phyloP scores from a whole-genome alignment of 2,888 invertebrate genomes.

The Erebia ligea region DNA sequence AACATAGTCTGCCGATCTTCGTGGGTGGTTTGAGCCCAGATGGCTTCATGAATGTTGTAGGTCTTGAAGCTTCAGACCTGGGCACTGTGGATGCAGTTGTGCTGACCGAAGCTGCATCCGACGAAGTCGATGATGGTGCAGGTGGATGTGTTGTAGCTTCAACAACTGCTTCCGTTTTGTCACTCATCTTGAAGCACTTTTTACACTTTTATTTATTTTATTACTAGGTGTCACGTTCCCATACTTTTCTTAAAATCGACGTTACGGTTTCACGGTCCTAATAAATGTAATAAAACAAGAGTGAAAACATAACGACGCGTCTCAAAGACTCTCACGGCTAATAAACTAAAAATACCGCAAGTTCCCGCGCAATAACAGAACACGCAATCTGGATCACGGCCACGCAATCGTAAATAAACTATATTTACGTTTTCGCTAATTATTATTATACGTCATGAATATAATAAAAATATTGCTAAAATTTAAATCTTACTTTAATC shows the following conservation, averaged over 20 bases:
- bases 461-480: conserved; percentile 5
- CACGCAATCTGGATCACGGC: conserved; percentile 81
- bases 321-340: conserved; percentile 60
- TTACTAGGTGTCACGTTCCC: conserved; percentile 42
- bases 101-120: conserved; percentile 63
- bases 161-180: conserved; percentile 58
- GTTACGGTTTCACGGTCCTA: conserved; percentile 28
- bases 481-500: too few species aligned
- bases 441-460: conserved; percentile 28
- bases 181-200: conserved; percentile 72
- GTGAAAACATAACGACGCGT: conserved; percentile 56
- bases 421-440: conserved; percentile 41
- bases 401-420: conserved; percentile 61
- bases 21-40: conserved; percentile 86
- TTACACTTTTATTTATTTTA: conserved; percentile 44
- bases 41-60: conserved; percentile 77
- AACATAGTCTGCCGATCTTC: conserved; percentile 87
- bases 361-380: conserved; percentile 79
- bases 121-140: conserved; percentile 63
- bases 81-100: conserved; percentile 54
- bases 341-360: conserved; percentile 78
- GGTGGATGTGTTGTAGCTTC: conserved; percentile 53
- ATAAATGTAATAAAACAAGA: conserved; percentile 47
- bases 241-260: conserved; percentile 40
- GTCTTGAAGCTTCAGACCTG: conserved; percentile 57